phyloP scores from a whole-genome alignment of 2,113 vertebrate genomes.

The Cyphomyrus plagiostoma region DNA sequence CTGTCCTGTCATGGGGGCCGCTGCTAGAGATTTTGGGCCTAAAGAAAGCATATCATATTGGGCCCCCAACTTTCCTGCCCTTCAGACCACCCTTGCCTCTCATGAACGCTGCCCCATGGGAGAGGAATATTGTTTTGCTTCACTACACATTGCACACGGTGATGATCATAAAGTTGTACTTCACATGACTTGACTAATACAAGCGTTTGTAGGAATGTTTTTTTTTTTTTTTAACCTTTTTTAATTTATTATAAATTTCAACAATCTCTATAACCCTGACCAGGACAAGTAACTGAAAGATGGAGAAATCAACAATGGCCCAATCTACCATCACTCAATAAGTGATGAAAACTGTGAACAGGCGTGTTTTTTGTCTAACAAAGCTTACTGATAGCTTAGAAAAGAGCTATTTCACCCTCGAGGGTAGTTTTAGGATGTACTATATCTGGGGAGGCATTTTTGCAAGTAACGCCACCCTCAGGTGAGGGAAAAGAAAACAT shows the following conservation, averaged over 20 bases:
- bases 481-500: background rate
- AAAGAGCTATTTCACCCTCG: background rate
- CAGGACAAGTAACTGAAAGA: background rate
- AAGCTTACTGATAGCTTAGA: background rate
- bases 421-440: background rate
- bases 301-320: background rate
- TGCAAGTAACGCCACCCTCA: background rate
- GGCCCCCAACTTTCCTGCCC: background rate
- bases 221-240: background rate
- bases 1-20: background rate
- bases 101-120: background rate
- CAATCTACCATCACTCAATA: background rate
- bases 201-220: background rate
- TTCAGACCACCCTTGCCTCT: background rate
- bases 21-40: background rate
- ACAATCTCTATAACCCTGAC: background rate
- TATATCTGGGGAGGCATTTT: background rate
- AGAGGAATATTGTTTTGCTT: background rate
- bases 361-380: background rate
- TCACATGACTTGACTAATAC: background rate
- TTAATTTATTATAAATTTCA: background rate
- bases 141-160: background rate
- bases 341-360: background rate
- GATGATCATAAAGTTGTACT: background rate
- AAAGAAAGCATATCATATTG: background rate